phyloP scores from a whole-genome alignment of 2,888 invertebrate genomes.

The Apomyelois bistriatella region DNA sequence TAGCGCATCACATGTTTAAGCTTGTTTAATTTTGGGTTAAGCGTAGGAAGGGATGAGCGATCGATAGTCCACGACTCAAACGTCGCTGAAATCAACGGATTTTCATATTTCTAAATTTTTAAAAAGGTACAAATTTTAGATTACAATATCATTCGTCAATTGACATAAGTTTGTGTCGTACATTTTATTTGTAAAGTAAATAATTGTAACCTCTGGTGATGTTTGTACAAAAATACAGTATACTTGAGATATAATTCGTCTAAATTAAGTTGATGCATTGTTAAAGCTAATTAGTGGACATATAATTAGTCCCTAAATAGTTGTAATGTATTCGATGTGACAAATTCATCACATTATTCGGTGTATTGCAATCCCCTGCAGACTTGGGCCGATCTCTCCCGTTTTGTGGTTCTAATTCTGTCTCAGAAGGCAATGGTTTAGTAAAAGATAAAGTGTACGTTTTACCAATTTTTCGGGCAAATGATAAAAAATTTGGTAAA shows the following conservation, averaged over 20 bases:
- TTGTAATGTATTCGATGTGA: conserved; percentile 71
- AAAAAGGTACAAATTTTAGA: conserved; percentile 66
- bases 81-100: conserved; percentile 45
- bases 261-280: conserved; percentile 66
- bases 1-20: conserved; percentile 72
- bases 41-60: conserved; percentile 46
- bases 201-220: conserved; percentile 30
- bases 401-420: conserved; percentile 41
- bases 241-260: conserved; percentile 42
- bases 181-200: conserved; percentile 28
- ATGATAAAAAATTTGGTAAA: conserved; percentile 22
- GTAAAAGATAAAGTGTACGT: conserved; percentile 17
- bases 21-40: conserved; percentile 54
- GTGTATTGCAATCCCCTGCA: conserved; percentile 60
- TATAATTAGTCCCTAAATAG: conserved; percentile 57
- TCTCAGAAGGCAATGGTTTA: conserved; percentile 33
- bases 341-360: conserved; percentile 62
- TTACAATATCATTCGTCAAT: conserved; percentile 57
- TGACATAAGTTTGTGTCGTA: conserved; percentile 34
- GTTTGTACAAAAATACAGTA: conserved; percentile 49
- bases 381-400: conserved; percentile 62
- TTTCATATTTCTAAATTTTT: conserved; percentile 51
- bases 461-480: conserved; percentile 16
- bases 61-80: conserved; percentile 35
- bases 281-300: conserved; percentile 64